phyloP scores from a whole-genome alignment of 2,113 vertebrate species.

The Ranitomeya imitator region DNA sequence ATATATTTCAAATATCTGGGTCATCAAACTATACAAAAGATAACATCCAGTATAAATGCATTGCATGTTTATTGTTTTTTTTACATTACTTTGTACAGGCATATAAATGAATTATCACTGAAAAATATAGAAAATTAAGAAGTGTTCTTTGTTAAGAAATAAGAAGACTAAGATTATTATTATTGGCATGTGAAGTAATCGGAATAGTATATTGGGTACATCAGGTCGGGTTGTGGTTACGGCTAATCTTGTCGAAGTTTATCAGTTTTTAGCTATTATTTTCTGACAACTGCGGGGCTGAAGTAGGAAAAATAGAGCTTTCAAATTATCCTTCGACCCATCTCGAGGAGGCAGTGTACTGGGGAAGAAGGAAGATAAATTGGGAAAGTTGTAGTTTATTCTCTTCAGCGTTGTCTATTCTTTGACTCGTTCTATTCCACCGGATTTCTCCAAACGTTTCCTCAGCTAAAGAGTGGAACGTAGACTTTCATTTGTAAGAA shows the following conservation, averaged over 20 bases:
- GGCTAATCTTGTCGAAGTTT: conserved; percentile 43
- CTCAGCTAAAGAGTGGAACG: conserved; percentile 29
- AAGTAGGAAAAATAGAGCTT: conserved; percentile 34
- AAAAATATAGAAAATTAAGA: conserved; percentile 17
- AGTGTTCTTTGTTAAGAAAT: background rate
- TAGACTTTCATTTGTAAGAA: conserved; percentile 44
- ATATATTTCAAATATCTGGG: background rate
- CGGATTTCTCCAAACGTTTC: background rate
- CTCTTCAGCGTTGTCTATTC: conserved; percentile 11
- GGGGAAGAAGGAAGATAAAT: conserved; percentile 41
- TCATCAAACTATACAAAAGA: background rate
- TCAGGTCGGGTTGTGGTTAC: background rate
- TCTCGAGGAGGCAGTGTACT: conserved; percentile 4
- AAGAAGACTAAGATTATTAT: conserved; percentile 6
- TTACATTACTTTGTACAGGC: background rate
- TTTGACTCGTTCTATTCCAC: conserved; percentile 17
- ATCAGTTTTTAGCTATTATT: conserved; percentile 49
- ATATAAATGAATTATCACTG: background rate
- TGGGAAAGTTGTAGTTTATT: conserved; percentile 32
- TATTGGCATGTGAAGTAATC: conserved; percentile 17
- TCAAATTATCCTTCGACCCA: conserved; percentile 46
- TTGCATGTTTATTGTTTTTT: background rate
- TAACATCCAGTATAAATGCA: background rate
- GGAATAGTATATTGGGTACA: conserved; percentile 7
- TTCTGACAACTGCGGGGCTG: conserved; percentile 46